Evolutionary conservation across 2,113 vertebrate genomes (phyloP).

Genomic region (Macrotus californicus): DNA sequence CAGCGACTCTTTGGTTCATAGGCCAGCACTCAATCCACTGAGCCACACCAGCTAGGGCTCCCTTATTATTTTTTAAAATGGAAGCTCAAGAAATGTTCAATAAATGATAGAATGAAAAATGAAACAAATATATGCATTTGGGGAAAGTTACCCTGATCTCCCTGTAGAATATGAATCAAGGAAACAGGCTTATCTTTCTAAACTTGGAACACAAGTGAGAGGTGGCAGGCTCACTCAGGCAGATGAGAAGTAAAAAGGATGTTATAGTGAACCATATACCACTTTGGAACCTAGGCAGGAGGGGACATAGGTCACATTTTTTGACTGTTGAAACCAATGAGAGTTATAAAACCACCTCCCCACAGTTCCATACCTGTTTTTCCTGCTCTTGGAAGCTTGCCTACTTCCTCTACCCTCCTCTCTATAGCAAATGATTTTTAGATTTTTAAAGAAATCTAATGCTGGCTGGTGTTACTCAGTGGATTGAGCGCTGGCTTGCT

Average conservation of each 20-base stretch:
- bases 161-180: background rate
- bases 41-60: too few relatives aligned
- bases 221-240: background rate
- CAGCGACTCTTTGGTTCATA: too few relatives aligned
- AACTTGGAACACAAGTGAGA: background rate
- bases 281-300: background rate
- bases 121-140: background rate
- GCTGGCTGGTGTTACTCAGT: background rate
- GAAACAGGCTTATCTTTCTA: background rate
- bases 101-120: background rate
- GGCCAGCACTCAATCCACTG: too few relatives aligned
- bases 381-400: slow-evolving; percentile 35
- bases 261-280: background rate
- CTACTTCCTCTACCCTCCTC: background rate
- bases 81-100: background rate
- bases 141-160: background rate
- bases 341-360: slow-evolving; percentile 16
- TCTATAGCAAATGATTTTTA: slow-evolving; percentile 5
- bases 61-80: background rate
- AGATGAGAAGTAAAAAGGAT: background rate
- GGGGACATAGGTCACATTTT: slow-evolving; percentile 32
- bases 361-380: background rate
- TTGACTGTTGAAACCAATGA: background rate
- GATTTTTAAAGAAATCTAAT: background rate
- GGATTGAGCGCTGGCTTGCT: background rate